Conservation (phyloP, 2,888 invertebrate species). For the Tipula confusa region DNA sequence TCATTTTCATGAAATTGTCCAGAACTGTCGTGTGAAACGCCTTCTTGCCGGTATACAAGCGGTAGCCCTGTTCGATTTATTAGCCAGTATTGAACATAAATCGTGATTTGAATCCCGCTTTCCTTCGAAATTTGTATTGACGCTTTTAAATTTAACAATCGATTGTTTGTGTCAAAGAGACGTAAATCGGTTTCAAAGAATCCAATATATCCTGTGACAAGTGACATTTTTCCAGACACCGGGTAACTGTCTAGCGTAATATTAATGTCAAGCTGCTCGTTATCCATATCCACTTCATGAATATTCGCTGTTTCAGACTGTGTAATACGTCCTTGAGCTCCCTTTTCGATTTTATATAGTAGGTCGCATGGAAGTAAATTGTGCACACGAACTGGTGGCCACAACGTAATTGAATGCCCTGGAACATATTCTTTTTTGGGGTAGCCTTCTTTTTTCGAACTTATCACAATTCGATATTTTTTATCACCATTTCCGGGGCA, state of each 20-base stretch:
- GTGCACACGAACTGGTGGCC: constrained; percentile 77
- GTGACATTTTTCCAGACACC: constrained; percentile 60
- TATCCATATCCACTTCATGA: constrained; percentile 63
- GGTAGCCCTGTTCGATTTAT: constrained; percentile 94
- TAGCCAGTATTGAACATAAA: constrained; percentile 90
- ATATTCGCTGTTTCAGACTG: constrained; percentile 52
- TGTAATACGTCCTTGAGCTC: constrained; percentile 48
- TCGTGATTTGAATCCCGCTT: constrained; percentile 48
- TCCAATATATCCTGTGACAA: constrained; percentile 50
- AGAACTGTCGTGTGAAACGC: constrained; percentile 67
- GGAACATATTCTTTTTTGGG: constrained; percentile 62
- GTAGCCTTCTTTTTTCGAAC: constrained; percentile 71
- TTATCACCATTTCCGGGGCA: constrained; percentile 44
- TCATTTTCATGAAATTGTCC: constrained; percentile 96
- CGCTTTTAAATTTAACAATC: constrained; percentile 72
- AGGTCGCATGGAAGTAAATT: constrained; percentile 86
- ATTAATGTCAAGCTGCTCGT: constrained; percentile 64
- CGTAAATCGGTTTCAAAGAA: constrained; percentile 66
- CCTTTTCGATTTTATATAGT: constrained; percentile 55
- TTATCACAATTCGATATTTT: constrained; percentile 43
- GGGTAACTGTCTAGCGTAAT: constrained; percentile 82
- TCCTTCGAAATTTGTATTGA: constrained; percentile 58
- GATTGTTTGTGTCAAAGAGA: constrained; percentile 66
- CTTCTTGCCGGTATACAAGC: constrained; percentile 90
- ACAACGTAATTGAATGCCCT: constrained; percentile 79